Evolutionary conservation across 2,113 vertebrate genomes (phyloP).

Genomic region (Gasterosteus nipponicus): DNA sequence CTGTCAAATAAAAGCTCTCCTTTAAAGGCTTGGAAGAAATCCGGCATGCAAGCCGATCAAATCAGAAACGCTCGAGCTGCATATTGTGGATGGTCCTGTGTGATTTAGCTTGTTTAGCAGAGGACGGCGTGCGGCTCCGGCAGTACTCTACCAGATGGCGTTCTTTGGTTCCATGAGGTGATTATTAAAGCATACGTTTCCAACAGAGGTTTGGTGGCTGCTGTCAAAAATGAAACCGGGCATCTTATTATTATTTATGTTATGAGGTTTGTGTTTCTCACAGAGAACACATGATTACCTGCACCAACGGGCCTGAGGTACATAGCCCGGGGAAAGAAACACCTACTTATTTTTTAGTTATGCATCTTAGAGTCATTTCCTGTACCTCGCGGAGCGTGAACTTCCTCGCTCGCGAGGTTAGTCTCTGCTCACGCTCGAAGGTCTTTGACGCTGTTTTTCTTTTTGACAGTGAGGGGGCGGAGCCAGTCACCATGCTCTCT

Average conservation of each 20-base stretch:
- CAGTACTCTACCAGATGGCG: conserved; percentile 62
- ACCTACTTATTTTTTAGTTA: conserved; percentile 18
- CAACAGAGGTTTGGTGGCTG: conserved; percentile 41
- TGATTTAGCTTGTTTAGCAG: conserved; percentile 45
- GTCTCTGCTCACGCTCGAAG: too few species aligned
- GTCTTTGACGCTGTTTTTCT: too few species aligned
- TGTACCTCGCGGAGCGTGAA: too few species aligned
- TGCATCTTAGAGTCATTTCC: conserved; percentile 9
- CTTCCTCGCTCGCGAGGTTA: too few species aligned
- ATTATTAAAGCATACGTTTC: conserved; percentile 60
- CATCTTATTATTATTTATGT: conserved; percentile 42
- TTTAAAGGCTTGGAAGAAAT: conserved; percentile 17
- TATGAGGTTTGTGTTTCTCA: conserved; percentile 23
- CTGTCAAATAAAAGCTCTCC: conserved; percentile 11
- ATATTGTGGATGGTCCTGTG: conserved; percentile 21
- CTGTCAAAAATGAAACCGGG: conserved; percentile 45
- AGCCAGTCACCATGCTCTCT: too few species aligned
- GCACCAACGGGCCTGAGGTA: conserved; percentile 20
- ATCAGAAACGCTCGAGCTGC: conserved; percentile 34
- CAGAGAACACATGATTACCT: conserved; percentile 35
- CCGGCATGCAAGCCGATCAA: conserved; percentile 40
- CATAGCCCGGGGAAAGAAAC: neutral
- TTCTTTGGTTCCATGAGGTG: conserved; percentile 42
- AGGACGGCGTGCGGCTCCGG: conserved; percentile 30
- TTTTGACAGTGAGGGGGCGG: too few species aligned